Evolutionary conservation across 2,888 invertebrate species (phyloP).

Genomic region (Acrocera orbiculus): DNA sequence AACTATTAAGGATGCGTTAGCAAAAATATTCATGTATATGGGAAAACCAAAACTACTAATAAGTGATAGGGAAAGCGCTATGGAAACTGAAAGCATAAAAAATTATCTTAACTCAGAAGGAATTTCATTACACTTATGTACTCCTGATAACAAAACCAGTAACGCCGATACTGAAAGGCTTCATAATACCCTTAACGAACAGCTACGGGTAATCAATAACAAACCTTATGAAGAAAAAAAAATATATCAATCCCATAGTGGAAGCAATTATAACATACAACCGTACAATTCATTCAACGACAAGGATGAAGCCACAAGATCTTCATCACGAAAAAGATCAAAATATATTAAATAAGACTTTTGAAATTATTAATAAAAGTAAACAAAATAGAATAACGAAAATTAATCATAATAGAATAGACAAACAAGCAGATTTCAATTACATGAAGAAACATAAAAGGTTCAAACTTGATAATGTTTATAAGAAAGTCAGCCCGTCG

Average conservation of each 20-base stretch:
- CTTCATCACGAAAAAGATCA: neutral
- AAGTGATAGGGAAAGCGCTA: neutral
- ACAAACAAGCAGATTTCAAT: too few species aligned
- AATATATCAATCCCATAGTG: neutral
- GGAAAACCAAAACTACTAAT: constrained; percentile 2
- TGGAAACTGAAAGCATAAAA: constrained; percentile 1
- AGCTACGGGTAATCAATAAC: too few species aligned
- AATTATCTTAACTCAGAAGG: constrained; percentile 1
- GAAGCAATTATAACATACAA: neutral
- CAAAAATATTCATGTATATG: neutral
- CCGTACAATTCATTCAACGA: neutral
- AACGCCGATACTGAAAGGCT: too few species aligned
- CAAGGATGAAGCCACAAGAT: constrained; percentile 1
- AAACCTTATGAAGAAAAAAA: too few species aligned
- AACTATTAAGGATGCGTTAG: too few species aligned
- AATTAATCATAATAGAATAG: too few species aligned
- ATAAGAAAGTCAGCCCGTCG: too few species aligned
- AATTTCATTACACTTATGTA: neutral
- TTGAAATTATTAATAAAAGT: neutral
- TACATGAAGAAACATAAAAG: too few species aligned
- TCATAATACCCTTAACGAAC: too few species aligned
- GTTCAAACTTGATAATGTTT: too few species aligned
- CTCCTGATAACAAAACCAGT: neutral
- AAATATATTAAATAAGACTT: neutral
- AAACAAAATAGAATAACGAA: neutral